Conservation (phyloP, 2,797 vertebrate genomes). For the Acipenser oxyrinchus region DNA sequence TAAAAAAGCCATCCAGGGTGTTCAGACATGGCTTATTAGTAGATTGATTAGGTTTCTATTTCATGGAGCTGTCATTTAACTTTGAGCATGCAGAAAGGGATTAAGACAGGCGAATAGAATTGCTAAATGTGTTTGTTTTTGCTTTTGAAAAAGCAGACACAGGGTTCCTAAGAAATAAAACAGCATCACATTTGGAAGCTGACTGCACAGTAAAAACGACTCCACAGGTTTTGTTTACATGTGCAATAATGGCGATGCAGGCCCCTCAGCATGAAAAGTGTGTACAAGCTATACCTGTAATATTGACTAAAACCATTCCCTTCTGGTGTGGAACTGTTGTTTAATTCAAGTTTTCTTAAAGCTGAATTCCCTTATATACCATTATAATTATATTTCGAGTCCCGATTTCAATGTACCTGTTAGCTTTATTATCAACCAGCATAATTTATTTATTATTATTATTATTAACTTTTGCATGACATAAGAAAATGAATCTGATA, state of each 20-base stretch:
- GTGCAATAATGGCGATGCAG: constrained; percentile 1
- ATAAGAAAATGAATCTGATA: too few relatives aligned
- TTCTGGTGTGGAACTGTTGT: neutral
- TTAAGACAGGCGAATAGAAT: constrained; percentile 6
- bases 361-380: too few relatives aligned
- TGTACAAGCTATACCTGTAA: too few relatives aligned
- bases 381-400: too few relatives aligned
- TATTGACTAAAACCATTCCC: too few relatives aligned
- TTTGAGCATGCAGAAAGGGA: neutral
- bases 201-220: constrained; percentile 1
- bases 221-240: constrained; percentile 3
- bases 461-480: too few relatives aligned
- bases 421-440: too few relatives aligned
- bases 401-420: too few relatives aligned
- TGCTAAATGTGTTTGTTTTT: neutral
- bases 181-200: constrained; percentile 4
- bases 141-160: neutral
- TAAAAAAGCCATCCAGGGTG: neutral
- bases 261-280: neutral
- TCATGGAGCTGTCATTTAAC: constrained; percentile 8
- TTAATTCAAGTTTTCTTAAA: constrained; percentile 9
- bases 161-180: neutral
- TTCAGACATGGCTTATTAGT: neutral
- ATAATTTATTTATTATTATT: too few relatives aligned
- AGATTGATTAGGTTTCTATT: constrained; percentile 8